Base-by-base conservation (phyloP, 1,140 invertebrate species). In the Cepaea nemoralis region DNA sequence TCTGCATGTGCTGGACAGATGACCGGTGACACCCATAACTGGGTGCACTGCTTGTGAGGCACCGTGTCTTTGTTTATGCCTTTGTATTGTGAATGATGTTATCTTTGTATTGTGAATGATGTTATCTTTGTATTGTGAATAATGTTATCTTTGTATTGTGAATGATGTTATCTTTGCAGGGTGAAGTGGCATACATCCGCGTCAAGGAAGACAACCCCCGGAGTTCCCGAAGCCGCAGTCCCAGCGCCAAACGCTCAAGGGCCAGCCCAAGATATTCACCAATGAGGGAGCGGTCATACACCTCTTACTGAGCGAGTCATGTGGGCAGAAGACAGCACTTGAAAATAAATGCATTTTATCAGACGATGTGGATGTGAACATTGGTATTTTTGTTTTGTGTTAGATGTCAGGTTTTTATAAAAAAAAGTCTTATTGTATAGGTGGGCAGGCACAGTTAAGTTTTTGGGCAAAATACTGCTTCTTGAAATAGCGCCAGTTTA, bases 131-230 rank as follows among this genome's bases (percentile, higher is more conserved):
- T n/a, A n/a, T n/a, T n/a, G n/a, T n/a, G n/a, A n/a, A n/a, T n/a
- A n/a, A n/a, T n/a, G n/a, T n/a, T n/a, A n/a, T n/a, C n/a, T n/a
- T n/a, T n/a, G n/a, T n/a, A n/a, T n/a, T n/a, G n/a, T n/a, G n/a
- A n/a, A n/a, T n/a, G n/a, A n/a, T n/a, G n/a, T n/a, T 66, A n/a
- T 31, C 10, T 87, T 83, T 87, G 91, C 88, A 99, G 97, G 97
- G 97, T 81, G 98, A 99, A 92, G 96, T 97, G 63, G 94, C 97
- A 16, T 99, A 99, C 90, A 97, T 99, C 85, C 93, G 97, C 73
- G 97, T 99, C 31, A 97, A 97, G 89, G 97, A 99, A 93, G 97
- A 99, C 91, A 95, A 95, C 87, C 94, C 94, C 24, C 94, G 95
- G 45, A 82, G 89, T 35, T 90, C 89, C 16, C 84, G 94, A 40